Evolutionary conservation across 2,888 invertebrate species (phyloP).

Genomic region (Diarsia rubi): DNA sequence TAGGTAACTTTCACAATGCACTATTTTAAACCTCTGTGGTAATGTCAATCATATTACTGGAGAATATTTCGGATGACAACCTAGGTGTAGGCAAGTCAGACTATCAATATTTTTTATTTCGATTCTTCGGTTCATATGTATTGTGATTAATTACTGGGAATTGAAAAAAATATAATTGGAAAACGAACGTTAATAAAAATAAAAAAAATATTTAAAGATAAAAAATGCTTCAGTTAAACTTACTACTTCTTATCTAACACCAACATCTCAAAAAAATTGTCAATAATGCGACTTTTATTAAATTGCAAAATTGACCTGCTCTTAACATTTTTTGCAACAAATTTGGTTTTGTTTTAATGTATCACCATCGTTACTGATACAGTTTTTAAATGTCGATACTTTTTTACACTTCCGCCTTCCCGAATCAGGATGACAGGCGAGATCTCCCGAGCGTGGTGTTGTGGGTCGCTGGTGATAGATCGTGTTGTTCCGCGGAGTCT

Average conservation of each 20-base stretch:
- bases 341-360: background rate
- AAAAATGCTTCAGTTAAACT: no score
- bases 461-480: conserved; percentile 35
- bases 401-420: background rate
- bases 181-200: no score
- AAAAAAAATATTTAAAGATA: no score
- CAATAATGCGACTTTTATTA: no score
- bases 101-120: background rate
- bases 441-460: conserved; percentile 23
- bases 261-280: no score
- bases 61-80: conserved; percentile 7
- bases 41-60: conserved; percentile 41
- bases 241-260: no score
- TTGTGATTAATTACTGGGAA: background rate
- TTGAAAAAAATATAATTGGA: no score
- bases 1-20: no score
- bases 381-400: background rate
- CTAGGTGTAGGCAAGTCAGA: background rate
- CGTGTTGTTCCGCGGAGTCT: conserved; percentile 27
- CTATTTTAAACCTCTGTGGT: conserved; percentile 3
- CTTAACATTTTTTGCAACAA: no score
- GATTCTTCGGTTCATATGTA: background rate
- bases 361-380: background rate
- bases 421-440: conserved; percentile 34
- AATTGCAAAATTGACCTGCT: no score